phyloP scores from a whole-genome alignment of 2,888 invertebrate species.

The Peribatodes rhomboidaria region DNA sequence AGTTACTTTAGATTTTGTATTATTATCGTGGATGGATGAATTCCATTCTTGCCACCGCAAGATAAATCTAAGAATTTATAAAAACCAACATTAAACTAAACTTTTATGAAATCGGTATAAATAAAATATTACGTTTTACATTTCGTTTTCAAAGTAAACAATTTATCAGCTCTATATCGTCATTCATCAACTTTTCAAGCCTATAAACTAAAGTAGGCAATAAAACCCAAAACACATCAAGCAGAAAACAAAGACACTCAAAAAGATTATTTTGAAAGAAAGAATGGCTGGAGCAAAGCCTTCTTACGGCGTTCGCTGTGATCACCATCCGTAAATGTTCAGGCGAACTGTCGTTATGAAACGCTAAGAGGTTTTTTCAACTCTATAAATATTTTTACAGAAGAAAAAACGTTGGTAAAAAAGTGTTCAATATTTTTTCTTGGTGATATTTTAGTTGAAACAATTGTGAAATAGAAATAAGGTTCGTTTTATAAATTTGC shows the following conservation, averaged over 20 bases:
- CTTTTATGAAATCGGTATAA: no score
- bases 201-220: slow-evolving; percentile 14
- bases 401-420: background rate
- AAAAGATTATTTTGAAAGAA: slow-evolving; percentile 25
- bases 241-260: slow-evolving; percentile 26
- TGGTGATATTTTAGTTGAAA: background rate
- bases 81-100: no score
- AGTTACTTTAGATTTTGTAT: no score
- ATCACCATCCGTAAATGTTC: slow-evolving; percentile 40
- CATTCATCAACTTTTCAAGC: slow-evolving; percentile 9
- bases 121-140: background rate
- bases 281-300: slow-evolving; percentile 29
- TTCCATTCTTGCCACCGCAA: no score
- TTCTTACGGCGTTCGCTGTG: slow-evolving; percentile 20
- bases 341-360: slow-evolving; percentile 5
- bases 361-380: slow-evolving; percentile 14
- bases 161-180: background rate
- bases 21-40: no score
- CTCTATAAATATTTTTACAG: slow-evolving; percentile 14
- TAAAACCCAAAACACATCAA: slow-evolving; percentile 20
- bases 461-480: background rate
- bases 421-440: slow-evolving; percentile 1
- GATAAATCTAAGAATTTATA: no score
- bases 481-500: no score
- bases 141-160: background rate